Evolutionary conservation across 2,113 vertebrate genomes (phyloP).

Genomic region (Cacatua alba): DNA sequence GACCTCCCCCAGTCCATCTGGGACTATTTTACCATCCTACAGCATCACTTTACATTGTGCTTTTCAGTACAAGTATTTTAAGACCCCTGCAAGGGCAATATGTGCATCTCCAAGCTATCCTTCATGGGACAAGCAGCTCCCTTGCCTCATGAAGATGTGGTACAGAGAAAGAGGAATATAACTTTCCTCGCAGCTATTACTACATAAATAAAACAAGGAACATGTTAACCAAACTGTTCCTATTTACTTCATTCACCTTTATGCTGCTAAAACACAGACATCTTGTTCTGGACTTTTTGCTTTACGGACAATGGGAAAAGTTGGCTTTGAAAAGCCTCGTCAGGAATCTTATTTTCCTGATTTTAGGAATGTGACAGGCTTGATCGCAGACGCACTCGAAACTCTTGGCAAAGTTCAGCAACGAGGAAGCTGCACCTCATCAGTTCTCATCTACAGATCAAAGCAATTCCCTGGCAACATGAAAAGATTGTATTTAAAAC

Average conservation of each 20-base stretch:
- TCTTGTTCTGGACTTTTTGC: neutral
- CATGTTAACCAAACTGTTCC: neutral
- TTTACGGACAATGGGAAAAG: neutral
- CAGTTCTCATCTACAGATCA: conserved; percentile 66
- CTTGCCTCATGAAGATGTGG: neutral
- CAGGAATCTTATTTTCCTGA: neutral
- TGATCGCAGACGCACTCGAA: accelerated
- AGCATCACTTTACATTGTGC: neutral
- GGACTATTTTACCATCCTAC: neutral
- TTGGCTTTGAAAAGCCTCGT: neutral
- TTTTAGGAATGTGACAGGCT: neutral
- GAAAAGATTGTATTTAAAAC: conserved; percentile 58
- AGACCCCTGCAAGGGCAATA: neutral
- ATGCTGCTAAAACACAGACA: neutral
- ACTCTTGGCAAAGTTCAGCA: conserved; percentile 57
- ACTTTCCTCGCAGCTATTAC: neutral
- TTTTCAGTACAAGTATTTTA: neutral
- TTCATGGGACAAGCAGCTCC: neutral
- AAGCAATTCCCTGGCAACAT: conserved; percentile 62
- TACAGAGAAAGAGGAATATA: neutral
- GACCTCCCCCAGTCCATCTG: neutral
- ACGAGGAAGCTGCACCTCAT: conserved; percentile 59
- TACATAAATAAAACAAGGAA: neutral
- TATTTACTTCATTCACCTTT: neutral
- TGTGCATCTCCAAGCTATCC: neutral